phyloP scores from a whole-genome alignment of 2,113 vertebrate species.

The Scomber scombrus region DNA sequence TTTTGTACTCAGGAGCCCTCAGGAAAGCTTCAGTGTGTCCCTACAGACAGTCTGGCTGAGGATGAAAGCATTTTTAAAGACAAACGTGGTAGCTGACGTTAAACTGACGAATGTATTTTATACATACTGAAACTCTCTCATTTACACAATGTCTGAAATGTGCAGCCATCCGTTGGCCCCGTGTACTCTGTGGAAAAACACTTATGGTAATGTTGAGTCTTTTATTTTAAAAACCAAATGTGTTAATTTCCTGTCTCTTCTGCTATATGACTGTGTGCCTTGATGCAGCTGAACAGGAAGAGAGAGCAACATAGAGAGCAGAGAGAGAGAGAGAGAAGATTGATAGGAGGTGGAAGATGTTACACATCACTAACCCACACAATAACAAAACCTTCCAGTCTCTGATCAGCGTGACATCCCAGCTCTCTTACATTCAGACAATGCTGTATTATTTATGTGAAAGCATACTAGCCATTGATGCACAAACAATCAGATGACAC shows the following conservation, averaged over 20 bases:
- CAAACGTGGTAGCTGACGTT: too few relatives aligned
- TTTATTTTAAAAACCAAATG: conserved; percentile 61
- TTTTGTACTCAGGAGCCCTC: not conserved
- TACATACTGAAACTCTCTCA: too few relatives aligned
- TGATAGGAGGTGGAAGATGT: conserved; percentile 58
- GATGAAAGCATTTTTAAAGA: not conserved
- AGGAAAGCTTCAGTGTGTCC: not conserved
- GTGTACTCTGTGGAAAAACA: not conserved
- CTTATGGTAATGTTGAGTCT: not conserved
- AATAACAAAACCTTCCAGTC: conserved; percentile 80
- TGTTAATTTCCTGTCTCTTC: conserved; percentile 60
- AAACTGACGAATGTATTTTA: not conserved
- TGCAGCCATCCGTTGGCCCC: not conserved
- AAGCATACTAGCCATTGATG: not conserved
- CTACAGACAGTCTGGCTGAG: not conserved
- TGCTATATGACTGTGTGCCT: conserved; percentile 30
- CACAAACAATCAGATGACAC: not conserved
- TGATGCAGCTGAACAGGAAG: conserved; percentile 36
- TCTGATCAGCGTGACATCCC: conserved; percentile 32
- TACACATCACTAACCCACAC: conserved; percentile 76
- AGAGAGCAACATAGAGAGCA: conserved; percentile 41
- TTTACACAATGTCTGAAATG: not conserved
- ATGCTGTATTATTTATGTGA: not conserved
- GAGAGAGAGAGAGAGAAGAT: conserved; percentile 24
- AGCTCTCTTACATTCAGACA: conserved; percentile 10